Conservation (phyloP, 2,797 vertebrate species). For the Numenius phaeopus region DNA sequence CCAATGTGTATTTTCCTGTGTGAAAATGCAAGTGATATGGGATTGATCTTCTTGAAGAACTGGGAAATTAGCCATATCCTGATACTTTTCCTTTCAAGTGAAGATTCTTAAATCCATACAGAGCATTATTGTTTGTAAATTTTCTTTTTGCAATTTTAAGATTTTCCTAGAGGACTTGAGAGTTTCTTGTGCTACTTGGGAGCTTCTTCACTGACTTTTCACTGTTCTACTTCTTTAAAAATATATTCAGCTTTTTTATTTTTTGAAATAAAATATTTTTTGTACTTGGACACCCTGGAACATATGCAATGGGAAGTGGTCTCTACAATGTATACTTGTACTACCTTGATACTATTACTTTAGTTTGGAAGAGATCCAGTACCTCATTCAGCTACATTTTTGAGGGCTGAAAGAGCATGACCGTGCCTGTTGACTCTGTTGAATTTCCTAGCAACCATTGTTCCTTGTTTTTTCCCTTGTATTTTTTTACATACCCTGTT, state of each 20-base stretch:
- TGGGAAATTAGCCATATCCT: background rate
- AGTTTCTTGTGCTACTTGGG: background rate
- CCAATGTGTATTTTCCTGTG: background rate
- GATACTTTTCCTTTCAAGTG: background rate
- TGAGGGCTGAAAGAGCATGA: conserved; percentile 51
- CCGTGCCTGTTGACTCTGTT: conserved; percentile 4
- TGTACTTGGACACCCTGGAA: background rate
- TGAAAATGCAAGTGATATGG: background rate
- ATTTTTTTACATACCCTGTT: background rate
- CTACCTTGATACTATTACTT: background rate
- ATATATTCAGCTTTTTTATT: background rate
- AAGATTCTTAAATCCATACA: background rate
- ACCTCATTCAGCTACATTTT: conserved; percentile 19
- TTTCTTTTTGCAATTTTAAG: background rate
- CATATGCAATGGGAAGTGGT: background rate
- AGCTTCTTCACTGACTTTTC: background rate
- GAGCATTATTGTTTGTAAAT: background rate
- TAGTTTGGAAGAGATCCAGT: conserved; percentile 41
- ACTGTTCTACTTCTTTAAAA: background rate
- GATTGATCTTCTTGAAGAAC: background rate
- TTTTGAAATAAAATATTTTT: background rate
- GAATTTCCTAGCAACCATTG: conserved; percentile 51
- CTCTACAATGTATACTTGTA: background rate
- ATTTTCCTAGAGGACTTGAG: background rate
- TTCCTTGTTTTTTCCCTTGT: background rate